Base-by-base conservation (phyloP, 2,888 invertebrate species). In the Melanophora roralis region DNA sequence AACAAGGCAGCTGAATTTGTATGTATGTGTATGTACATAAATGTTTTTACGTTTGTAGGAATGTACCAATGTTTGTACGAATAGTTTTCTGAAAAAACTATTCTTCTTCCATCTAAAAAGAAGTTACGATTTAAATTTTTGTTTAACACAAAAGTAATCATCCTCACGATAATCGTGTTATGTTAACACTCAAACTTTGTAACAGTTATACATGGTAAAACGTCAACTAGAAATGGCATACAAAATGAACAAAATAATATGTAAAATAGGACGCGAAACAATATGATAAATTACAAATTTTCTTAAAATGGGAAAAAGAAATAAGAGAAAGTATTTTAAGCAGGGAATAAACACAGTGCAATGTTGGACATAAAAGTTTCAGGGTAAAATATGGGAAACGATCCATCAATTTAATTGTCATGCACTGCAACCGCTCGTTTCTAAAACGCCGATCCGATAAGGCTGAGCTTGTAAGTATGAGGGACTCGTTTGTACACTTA, bases 131-230 rank as follows among this genome's bases (percentile, higher is more conserved):
- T 64, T 64, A 64, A 77, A 65, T 57, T 76, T 76, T 69, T 71
- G 64, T 84, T 84, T 81, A 86, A 86, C 84, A 86, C 87, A 86
- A 87, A 88, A 88, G 87, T 87, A 88, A 88, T 87, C 86, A 87
- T 85, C 86, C 86, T 87, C 87, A 87, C 87, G 87, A 87, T 86
- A 88, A 87, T 88, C 87, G 87, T 87, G 87, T 86, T 86, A 85
- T 85, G 84, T 87, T 87, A 83, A 81, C 83, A 83, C 81, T 75
- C 80, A 65, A 76, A 57, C 49, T 64, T 71, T 60, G 59, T 32
- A 71, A 51, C 57, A 71, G 49, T 80, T 45, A 53, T 68, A 67
- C 67, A 55, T 64, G 62, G 19, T 51, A 34, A 72, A 78, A 80
- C 72, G 76, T 80, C 79, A 80, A 75, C 67, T 76, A 72, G 68